Percentiles rank a stretch among this genome's conserved stretches.
Evolutionary conservation across 2,113 vertebrate genomes (phyloP).

Genomic region (Cairina moschata): DNA sequence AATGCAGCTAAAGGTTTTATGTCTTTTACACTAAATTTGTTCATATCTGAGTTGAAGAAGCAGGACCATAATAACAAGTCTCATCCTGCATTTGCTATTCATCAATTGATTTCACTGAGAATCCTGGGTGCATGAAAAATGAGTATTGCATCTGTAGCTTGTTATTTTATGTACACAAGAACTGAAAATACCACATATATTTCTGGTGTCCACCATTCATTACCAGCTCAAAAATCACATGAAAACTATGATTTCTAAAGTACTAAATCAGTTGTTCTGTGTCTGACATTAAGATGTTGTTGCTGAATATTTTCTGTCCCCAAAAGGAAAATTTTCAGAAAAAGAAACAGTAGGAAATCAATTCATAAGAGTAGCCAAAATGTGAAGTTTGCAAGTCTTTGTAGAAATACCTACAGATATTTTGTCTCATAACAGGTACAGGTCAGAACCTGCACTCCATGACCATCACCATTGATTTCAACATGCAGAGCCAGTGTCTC

Average conservation of each 20-base stretch:
- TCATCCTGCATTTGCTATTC: neutral
- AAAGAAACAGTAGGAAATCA: conserved; percentile 47
- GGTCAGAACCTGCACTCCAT: conserved; percentile 35
- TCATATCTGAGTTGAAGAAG: neutral
- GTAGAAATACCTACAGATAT: conserved; percentile 25
- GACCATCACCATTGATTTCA: conserved; percentile 23
- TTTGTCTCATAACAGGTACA: neutral
- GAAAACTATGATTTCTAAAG: neutral
- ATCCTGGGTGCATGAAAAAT: neutral
- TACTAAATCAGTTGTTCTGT: neutral
- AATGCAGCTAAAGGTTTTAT: conserved; percentile 6
- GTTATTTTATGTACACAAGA: neutral
- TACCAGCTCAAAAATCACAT: neutral
- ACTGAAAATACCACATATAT: neutral
- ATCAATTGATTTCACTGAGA: neutral
- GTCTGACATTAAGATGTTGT: conserved; percentile 4
- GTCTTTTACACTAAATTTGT: conserved; percentile 23
- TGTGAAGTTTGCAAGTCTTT: conserved; percentile 41
- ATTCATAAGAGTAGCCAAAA: conserved; percentile 31
- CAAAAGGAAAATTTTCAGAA: conserved; percentile 8
- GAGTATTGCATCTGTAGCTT: neutral
- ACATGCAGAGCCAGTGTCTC: neutral
- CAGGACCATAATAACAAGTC: neutral
- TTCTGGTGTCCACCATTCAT: neutral
- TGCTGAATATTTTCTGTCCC: neutral